Evolutionary conservation across 2,113 vertebrate genomes (phyloP).

Genomic region (Myotis davidii): DNA sequence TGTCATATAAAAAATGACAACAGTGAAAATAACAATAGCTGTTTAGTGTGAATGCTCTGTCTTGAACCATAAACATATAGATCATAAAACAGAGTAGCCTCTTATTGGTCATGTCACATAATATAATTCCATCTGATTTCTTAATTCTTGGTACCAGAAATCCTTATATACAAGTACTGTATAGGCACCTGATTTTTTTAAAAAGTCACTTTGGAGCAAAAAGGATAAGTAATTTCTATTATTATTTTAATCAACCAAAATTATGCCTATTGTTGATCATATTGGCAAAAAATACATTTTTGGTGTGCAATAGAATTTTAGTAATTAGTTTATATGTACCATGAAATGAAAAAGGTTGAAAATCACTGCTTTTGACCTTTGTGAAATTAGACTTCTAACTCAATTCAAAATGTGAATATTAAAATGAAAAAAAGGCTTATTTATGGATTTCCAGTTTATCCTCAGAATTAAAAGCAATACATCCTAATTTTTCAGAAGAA

Average conservation of each 20-base stretch:
- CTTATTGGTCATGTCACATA: background rate
- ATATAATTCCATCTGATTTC: background rate
- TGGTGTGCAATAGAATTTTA: background rate
- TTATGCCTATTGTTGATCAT: background rate
- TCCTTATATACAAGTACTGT: background rate
- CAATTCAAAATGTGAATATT: background rate
- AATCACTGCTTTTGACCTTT: background rate
- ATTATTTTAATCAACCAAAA: background rate
- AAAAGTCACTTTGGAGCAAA: background rate
- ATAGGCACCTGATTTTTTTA: background rate
- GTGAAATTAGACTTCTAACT: background rate
- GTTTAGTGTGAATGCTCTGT: background rate
- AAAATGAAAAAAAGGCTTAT: background rate
- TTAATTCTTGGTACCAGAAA: background rate
- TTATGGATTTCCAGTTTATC: background rate
- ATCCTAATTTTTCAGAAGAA: background rate
- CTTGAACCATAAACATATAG: background rate
- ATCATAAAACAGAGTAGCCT: background rate
- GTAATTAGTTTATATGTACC: background rate
- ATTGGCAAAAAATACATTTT: background rate
- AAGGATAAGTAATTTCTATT: background rate
- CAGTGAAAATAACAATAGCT: background rate
- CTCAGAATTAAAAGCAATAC: background rate
- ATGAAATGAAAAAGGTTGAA: background rate
- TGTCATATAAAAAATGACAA: background rate